Percentiles rank a stretch among this genome's conserved stretches.
phyloP scores from a whole-genome alignment of 1,140 invertebrate species.

The Rhynchophorus ferrugineus region DNA sequence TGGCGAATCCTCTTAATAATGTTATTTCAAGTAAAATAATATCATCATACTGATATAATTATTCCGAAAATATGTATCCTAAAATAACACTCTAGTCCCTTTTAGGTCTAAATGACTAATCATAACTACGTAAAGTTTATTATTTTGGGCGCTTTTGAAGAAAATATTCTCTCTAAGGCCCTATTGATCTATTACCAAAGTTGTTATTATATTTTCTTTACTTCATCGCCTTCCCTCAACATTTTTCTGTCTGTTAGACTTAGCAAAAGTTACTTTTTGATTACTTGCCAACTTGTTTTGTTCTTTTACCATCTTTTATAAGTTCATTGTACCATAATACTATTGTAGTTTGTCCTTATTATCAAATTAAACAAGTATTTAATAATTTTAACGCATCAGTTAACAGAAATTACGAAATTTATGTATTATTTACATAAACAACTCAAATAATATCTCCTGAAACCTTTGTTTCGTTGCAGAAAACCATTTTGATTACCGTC shows the following conservation, averaged over 20 bases:
- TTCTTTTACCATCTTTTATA: too few species aligned
- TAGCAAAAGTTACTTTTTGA: not conserved
- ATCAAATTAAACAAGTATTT: too few species aligned
- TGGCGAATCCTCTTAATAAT: too few species aligned
- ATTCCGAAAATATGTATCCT: slow-evolving; percentile 8
- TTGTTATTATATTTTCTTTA: not conserved
- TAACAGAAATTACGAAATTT: too few species aligned
- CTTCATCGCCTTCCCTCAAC: not conserved
- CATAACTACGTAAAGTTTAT: not conserved
- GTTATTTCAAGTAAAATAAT: not conserved
- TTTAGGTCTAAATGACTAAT: not conserved
- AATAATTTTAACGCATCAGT: too few species aligned
- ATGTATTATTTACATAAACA: too few species aligned
- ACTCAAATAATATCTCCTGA: too few species aligned
- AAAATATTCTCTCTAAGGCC: not conserved
- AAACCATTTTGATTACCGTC: too few species aligned
- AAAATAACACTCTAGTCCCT: slow-evolving; percentile 9
- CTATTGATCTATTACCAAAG: not conserved
- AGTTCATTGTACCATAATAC: too few species aligned
- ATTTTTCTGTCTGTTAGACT: not conserved
- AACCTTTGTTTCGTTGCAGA: too few species aligned
- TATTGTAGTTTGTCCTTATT: too few species aligned
- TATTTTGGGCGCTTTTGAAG: not conserved
- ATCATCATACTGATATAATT: slow-evolving; percentile 10
- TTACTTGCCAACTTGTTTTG: not conserved